A percentile compares a stretch with the other conserved stretches of the same genome.
Evolutionary conservation across 2,797 vertebrate genomes (phyloP).

Genomic region (Enteromius thamalakanensis): DNA sequence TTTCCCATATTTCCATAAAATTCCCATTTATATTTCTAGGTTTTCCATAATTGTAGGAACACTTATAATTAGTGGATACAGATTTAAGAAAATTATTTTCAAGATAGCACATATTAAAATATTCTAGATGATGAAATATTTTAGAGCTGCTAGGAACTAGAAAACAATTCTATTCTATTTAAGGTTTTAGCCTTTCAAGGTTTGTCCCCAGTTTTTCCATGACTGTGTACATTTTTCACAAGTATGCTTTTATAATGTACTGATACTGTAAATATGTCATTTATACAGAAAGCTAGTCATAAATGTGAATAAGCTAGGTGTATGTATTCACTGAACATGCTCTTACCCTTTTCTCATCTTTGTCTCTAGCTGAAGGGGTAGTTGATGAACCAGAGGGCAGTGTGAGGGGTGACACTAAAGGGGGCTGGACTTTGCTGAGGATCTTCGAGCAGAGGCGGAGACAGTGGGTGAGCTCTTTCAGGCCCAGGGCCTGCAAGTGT

Average conservation of each 20-base stretch:
- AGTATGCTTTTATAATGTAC: not conserved
- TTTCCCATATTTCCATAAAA: not conserved
- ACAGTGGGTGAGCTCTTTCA: conserved; percentile 91
- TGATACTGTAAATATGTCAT: not conserved
- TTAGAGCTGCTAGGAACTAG: not conserved
- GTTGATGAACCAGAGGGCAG: conserved; percentile 76
- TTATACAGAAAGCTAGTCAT: not conserved
- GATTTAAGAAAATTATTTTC: not conserved
- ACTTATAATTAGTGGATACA: not conserved
- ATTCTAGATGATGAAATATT: not conserved
- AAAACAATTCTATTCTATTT: not conserved
- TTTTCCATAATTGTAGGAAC: not conserved
- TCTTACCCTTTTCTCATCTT: conserved; percentile 85
- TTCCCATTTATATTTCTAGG: conserved; percentile 1
- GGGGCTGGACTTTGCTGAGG: conserved; percentile 97
- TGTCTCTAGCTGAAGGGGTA: conserved; percentile 76
- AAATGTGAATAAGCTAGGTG: not conserved
- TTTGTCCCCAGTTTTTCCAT: not conserved
- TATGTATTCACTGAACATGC: not conserved
- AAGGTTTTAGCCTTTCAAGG: not conserved
- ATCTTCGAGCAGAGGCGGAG: conserved; percentile 98
- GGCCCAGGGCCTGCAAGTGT: conserved; percentile 86
- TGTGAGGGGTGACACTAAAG: conserved; percentile 85
- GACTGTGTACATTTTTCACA: too few species aligned
- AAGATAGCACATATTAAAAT: not conserved